Conservation (phyloP, 2,888 invertebrate species). For the Eremobia ochroleuca region DNA sequence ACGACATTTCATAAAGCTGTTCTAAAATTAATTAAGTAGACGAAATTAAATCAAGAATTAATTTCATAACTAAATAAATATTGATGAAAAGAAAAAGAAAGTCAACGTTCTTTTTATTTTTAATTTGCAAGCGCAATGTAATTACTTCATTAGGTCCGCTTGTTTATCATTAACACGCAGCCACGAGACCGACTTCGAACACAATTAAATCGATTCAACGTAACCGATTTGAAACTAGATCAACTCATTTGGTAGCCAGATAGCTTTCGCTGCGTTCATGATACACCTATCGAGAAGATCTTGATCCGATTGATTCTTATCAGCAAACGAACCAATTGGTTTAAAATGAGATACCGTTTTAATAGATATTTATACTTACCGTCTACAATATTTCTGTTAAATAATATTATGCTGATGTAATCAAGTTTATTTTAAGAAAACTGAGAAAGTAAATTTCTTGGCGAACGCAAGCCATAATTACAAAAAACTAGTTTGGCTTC, state of each 20-base stretch:
- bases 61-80: neutral
- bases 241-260: conserved; percentile 62
- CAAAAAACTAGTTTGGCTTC: conserved; percentile 9
- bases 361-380: too few species aligned
- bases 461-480: neutral
- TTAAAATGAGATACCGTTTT: conserved; percentile 43
- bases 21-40: neutral
- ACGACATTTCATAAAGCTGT: neutral
- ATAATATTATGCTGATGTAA: conserved; percentile 20
- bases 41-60: conserved; percentile 14
- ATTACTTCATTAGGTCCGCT: conserved; percentile 53
- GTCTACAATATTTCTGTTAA: conserved; percentile 16
- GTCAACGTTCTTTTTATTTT: conserved; percentile 12
- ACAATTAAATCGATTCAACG: conserved; percentile 60
- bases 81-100: conserved; percentile 12
- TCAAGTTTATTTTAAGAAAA: conserved; percentile 28
- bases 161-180: conserved; percentile 44
- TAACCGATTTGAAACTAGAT: conserved; percentile 69
- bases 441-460: conserved; percentile 30
- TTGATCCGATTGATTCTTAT: conserved; percentile 57
- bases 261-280: conserved; percentile 67
- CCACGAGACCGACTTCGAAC: conserved; percentile 41
- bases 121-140: conserved; percentile 40
- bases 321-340: conserved; percentile 50
- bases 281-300: conserved; percentile 53